Base-by-base conservation (phyloP, 2,888 invertebrate genomes). In the Selenia dentaria region DNA sequence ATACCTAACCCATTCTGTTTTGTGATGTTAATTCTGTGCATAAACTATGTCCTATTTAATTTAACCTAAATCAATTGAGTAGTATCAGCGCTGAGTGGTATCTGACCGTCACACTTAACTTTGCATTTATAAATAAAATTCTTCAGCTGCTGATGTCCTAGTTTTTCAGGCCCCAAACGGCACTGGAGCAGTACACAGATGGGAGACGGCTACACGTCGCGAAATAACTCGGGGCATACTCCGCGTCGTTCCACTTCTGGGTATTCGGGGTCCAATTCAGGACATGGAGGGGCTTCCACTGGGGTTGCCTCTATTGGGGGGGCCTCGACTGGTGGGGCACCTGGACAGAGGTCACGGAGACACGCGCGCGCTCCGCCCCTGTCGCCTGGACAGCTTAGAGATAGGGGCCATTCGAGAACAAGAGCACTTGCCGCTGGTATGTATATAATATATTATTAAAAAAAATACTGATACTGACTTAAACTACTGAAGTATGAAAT, bases 361-460 rank as follows among this genome's bases (percentile, higher is more conserved):
- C 41, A 42, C 10, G 50, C 44, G 3, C 39, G 43, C 48, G 42
- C 54, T 18, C 59, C 56, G 34, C 70, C 74, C 27, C 75, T 79
- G 42, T 84, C 84, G 36, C 85, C 85, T 37, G 86, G 84, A 0
- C 86, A 85, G 54, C 70, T 83, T 39, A 51, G 67, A 1, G 54
- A 62, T 14, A 34, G 61, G 34, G 57, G 51, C 0, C 66, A 67
- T 24, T 29, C 51, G 8, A 26, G 52, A 29, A 16, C 35, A 25
- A 37, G 37, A 10, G 9, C 22, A n/a, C 6, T 11, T 9, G 10
- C 37, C 1, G 38, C 11, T 18, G 38, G 42, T 43, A 12, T 29
- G 11, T 54, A 28, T 1, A 16, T 3, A 16, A 16, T n/a, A n/a
- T n/a, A 18, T 2, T 18, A 2, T 18, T 18, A 18, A n/a, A n/a